A percentile compares a stretch with the other conserved stretches of the same genome.
Evolutionary conservation across 2,888 invertebrate species (phyloP).

Genomic region (Agrochola circellaris): DNA sequence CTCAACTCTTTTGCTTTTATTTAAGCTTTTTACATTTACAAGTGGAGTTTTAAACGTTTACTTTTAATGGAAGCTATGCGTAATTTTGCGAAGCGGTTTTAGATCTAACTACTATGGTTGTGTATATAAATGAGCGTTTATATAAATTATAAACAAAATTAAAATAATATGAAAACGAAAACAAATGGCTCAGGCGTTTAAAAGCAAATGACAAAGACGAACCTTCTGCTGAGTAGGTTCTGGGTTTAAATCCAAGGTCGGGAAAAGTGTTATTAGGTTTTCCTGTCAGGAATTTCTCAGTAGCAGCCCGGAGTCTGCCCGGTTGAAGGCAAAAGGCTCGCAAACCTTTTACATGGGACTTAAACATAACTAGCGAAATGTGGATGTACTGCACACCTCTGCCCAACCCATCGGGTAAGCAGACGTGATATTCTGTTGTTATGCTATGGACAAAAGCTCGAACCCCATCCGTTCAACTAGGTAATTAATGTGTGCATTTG

Average conservation of each 20-base stretch:
- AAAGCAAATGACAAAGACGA: neutral
- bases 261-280: neutral
- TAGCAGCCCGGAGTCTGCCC: neutral
- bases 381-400: neutral
- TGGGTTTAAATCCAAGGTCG: neutral
- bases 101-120: no score
- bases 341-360: neutral
- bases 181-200: neutral
- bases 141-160: neutral
- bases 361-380: neutral
- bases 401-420: no score
- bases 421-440: no score
- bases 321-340: neutral
- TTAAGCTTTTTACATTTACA: constrained; percentile 61
- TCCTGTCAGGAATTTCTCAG: neutral
- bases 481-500: neutral
- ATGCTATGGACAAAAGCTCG: neutral
- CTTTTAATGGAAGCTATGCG: constrained; percentile 12
- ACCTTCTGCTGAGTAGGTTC: neutral
- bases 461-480: neutral
- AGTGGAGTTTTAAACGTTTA: constrained; percentile 44
- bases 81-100: neutral
- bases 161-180: neutral
- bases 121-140: neutral
- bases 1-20: constrained; percentile 63